Base-by-base conservation (phyloP, 2,888 invertebrate species). In the Megalurothrips usitatus region DNA sequence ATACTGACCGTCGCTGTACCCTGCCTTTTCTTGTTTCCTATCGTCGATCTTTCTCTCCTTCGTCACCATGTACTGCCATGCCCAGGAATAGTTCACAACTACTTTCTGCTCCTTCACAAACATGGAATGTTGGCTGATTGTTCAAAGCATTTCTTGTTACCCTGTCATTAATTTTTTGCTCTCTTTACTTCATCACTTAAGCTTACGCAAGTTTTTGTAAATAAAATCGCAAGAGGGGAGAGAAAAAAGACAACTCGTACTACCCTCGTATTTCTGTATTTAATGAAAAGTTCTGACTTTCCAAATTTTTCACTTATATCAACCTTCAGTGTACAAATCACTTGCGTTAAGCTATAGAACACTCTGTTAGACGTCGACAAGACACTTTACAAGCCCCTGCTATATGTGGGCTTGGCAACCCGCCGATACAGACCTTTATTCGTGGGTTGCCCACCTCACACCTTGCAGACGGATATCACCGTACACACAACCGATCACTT, bases 401-500 rank as follows among this genome's bases (percentile, higher is more conserved):
- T 11, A 19, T 19, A 0, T 6, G 58, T 19, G 17, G 19, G 19
- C 19, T 58, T 14, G 17, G 58, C 58, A 17, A 58, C 58, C 58
- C 58, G 58, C 58, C 14, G 14, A 14, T 19, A 58, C 58, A 14
- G 19, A 0, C 14, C 58, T 6, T 17, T n/a, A n/a, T n/a, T 19
- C 58, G 58, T 19, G 58, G 58, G 11, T 58, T 58, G 58, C 58
- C 58, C 14, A 58, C 14, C 14, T 19, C 19, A 19, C 14, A 6
- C 17, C 19, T 58, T 17, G 6, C 58, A 58, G 58, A 17, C 14
- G 17, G 58, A 58, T 43, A 4, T 43, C 34, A 43, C 34, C 34
- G 34, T 43, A 43, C 34, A 43, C 34, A 43, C 58, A 9, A 58
- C 78, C 82, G 6, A 82, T 49, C 78, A 79, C 78, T 84, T 48